Base-by-base conservation (phyloP, 1,140 invertebrate species). In the Epicauta chinensis region DNA sequence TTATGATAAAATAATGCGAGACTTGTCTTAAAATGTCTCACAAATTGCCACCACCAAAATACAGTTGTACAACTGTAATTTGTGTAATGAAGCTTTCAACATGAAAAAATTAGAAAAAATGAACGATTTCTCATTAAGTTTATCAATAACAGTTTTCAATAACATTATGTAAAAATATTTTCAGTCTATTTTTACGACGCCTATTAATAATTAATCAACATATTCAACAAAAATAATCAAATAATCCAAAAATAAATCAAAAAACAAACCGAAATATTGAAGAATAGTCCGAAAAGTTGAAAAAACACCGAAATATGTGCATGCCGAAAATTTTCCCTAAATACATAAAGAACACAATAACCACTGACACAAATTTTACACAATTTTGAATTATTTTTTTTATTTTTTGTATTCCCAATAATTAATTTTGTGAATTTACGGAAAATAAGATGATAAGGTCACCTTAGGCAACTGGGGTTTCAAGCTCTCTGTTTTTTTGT, bases 381-480 rank as follows among this genome's bases (percentile, higher is more conserved):
- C 42, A 58, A 61, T 58, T 64, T 63, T 55, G 55, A 57, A 55
- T 57, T 55, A 55, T 52, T 40, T 36, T 52, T 32, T 38, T 34
- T n/a, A n/a, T n/a, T n/a, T n/a, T n/a, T n/a, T n/a, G n/a, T n/a
- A n/a, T n/a, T n/a, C n/a, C n/a, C n/a, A n/a, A n/a, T n/a, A 34
- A 40, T 16, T 29, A 48, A 36, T 34, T 58, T 40, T 35, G 37
- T 17, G 53, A 50, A 50, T 40, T 13, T 49, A 38, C 15, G 14
- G 36, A 49, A 62, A 58, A 55, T 42, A 23, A 3, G 23, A 5
- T 23, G 23, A 47, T 64, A 61, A 62, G 61, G 63, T 65, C 56
- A 65, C 63, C 61, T 51, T 60, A 65, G 63, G 63, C 61, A 65
- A 65, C 61, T 62, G 63, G 61, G 63, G 63, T 65, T 65, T 60